A percentile compares a stretch with the other conserved stretches of the same genome.
These are phyloP conservation scores for Zosterops lateralis DNA, from an alignment of 2,113 vertebrate species.

Conservation along the genomic window DNA sequence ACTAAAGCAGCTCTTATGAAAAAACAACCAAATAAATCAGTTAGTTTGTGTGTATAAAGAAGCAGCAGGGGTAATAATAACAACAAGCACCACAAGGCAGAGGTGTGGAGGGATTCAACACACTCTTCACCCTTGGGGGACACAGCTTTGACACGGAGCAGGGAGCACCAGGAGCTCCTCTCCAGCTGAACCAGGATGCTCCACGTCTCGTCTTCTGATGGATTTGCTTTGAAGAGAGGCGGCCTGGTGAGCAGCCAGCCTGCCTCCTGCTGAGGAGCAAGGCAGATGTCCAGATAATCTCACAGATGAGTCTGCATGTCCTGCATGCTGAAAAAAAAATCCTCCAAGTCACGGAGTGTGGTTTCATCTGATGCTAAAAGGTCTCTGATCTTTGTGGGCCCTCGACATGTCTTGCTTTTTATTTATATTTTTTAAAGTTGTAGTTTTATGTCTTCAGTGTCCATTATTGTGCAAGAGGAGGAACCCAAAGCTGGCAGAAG, in stretches of 20 bases:
- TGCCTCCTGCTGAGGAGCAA: background rate
- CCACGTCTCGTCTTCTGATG: background rate
- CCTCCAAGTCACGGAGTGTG: background rate
- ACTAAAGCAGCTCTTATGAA: background rate
- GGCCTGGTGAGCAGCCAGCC: background rate
- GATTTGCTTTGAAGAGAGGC: background rate
- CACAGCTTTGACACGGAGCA: background rate
- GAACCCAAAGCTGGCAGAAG: background rate
- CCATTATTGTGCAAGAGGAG: background rate
- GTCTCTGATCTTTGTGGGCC: background rate
- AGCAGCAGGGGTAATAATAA: background rate
- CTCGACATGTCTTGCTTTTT: background rate
- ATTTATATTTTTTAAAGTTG: background rate
- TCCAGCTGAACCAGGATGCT: background rate
- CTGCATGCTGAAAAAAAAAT: background rate
- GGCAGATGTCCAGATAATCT: background rate
- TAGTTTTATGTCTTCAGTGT: background rate
- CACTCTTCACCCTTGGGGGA: background rate
- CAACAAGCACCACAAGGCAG: rapidly evolving
- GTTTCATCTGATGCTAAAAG: background rate
- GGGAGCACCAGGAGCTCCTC: background rate
- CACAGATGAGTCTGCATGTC: background rate
- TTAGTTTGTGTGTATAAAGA: background rate
- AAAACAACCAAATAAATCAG: background rate
- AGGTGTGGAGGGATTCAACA: background rate